Evolutionary conservation across 2,797 vertebrate species (phyloP).

Genomic region (Clarias platycephalus): DNA sequence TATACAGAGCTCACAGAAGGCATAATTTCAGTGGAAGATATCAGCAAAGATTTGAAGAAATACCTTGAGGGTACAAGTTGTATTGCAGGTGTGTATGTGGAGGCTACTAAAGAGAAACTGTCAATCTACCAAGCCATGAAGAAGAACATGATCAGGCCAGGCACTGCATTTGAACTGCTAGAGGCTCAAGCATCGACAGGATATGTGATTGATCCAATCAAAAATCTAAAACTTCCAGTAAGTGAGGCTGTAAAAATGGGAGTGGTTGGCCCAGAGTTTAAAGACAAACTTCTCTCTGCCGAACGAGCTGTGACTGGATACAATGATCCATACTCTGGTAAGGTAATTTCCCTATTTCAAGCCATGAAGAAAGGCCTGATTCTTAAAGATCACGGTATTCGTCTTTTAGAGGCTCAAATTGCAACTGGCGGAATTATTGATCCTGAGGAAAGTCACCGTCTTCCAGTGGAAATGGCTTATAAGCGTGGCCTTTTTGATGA

Average conservation of each 20-base stretch:
- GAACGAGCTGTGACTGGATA: conserved; percentile 95
- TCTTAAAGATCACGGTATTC: conserved; percentile 94
- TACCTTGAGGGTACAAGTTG: conserved; percentile 94
- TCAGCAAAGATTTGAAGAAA: conserved; percentile 84
- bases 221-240: conserved; percentile 91
- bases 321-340: conserved; percentile 90
- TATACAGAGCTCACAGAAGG: conserved; percentile 86
- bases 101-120: conserved; percentile 88
- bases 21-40: conserved; percentile 84
- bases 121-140: conserved; percentile 99
- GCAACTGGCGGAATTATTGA: conserved; percentile 97
- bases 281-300: conserved; percentile 94
- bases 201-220: conserved; percentile 94
- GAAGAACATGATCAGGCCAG: conserved; percentile 95
- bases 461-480: conserved; percentile 92
- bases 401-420: conserved; percentile 93
- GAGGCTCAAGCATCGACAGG: conserved; percentile 96
- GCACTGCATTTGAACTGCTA: conserved; percentile 94
- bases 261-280: conserved; percentile 93
- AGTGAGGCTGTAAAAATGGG: conserved; percentile 88
- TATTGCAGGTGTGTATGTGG: conserved; percentile 91
- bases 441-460: conserved; percentile 90
- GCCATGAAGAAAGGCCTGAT: conserved; percentile 98
- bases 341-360: conserved; percentile 95
- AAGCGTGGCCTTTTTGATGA: conserved; percentile 92